These are phyloP conservation scores for Pammene fasciana DNA, from an alignment of 2,888 invertebrate species.

Conservation along the genomic window DNA sequence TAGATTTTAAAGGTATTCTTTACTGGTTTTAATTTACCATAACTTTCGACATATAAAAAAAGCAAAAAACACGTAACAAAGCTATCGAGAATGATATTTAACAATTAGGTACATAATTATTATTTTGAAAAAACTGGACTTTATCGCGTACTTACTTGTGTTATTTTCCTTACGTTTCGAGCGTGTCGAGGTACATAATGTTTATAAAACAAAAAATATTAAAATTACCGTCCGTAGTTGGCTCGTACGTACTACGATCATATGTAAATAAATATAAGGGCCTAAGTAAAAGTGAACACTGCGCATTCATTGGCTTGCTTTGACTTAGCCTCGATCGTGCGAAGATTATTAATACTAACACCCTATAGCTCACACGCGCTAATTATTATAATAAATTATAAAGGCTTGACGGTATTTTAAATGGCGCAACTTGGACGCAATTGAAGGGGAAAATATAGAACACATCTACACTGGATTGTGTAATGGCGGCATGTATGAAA, in stretches of 20 bases:
- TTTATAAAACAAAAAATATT: not conserved
- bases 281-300: not conserved
- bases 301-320: constrained; percentile 6
- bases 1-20: no score
- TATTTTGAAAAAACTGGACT: no score
- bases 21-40: no score
- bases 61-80: no score
- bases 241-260: not conserved
- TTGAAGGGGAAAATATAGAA: not conserved
- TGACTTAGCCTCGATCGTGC: constrained; percentile 13
- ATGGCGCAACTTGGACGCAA: constrained; percentile 2
- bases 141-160: no score
- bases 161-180: no score
- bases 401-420: constrained; percentile 15
- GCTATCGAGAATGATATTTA: no score
- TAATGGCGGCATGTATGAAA: not conserved
- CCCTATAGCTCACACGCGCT: constrained; percentile 14
- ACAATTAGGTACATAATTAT: no score
- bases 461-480: not conserved
- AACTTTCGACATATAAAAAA: no score
- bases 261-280: constrained; percentile 2
- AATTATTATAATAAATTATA: constrained; percentile 9
- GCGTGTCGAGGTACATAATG: no score
- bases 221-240: not conserved
- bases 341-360: constrained; percentile 21